Evolutionary conservation across 2,797 vertebrate species (phyloP), one percentile per base, ranked within the genome.

Genomic region (Agapornis canus): DNA sequence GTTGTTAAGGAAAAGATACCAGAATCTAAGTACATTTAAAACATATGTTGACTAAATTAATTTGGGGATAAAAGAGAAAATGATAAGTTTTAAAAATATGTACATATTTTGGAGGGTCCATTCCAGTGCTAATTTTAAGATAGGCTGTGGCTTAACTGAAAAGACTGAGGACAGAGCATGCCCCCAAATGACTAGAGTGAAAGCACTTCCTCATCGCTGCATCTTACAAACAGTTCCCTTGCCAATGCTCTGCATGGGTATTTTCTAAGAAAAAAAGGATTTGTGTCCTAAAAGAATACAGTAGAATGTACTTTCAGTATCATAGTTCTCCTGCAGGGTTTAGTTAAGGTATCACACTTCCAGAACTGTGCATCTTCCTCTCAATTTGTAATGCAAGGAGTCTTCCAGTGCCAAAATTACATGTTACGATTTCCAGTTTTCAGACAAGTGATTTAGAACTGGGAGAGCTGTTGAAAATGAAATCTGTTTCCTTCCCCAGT

Each of bases 61-160:
- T 64, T 64, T 64, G 4, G 12, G 15, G 17, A 43, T 3, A 7
- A 61, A 54, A 72, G 6, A 32, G 11, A 6, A 71, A 72, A 7
- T 25, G 29, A 12, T 25, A 0, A 42, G 14, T 39, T 90, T 80
- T n/a, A 6, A 42, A 90, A 86, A 48, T 39, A 12, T 17, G 3
- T 37, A 8, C 2, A 1, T 59, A 18, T 56, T 77, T 39, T 12
- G 5, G 4, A 13, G 6, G 2, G 3, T 15, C 7, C 11, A 21
- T 78, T 80, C 70, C 65, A 66, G 10, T 63, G 29, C 9, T 54
- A 14, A 49, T 83, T 70, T 61, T 19, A 43, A 59, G 13, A 16
- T n/a, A 69, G 16, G 5, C 29, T 54, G 3, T 39, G 20, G 21
- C 22, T 52, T 45, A 52, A 39, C 19, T 72, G 59, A 45, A 48